phyloP scores from a whole-genome alignment of 2,113 vertebrate genomes.

The Dromaius novaehollandiae region DNA sequence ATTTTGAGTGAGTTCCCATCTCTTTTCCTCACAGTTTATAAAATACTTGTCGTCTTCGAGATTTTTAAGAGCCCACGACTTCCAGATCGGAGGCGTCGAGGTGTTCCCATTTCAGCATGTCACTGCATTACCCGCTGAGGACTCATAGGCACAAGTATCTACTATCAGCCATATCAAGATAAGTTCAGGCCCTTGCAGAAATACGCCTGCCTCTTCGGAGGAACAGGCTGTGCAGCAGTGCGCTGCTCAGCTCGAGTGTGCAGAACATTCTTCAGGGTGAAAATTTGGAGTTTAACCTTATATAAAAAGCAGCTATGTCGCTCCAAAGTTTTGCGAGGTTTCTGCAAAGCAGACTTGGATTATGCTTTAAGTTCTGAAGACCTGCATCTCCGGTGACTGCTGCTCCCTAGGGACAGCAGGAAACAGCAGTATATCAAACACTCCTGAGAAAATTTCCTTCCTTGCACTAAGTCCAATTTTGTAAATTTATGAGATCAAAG shows the following conservation, averaged over 20 bases:
- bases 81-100: no score
- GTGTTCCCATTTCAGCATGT: no score
- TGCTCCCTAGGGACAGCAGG: background rate
- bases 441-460: background rate
- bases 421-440: background rate
- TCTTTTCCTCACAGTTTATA: accelerated
- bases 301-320: accelerated
- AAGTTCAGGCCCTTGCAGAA: no score
- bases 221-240: no score
- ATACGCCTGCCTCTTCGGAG: no score
- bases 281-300: accelerated
- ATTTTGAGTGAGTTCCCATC: accelerated
- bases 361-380: background rate
- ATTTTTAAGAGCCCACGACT: no score
- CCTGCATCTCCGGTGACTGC: accelerated
- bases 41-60: no score
- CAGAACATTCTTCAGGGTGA: no score
- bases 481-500: background rate
- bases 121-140: accelerated
- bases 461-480: background rate
- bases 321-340: accelerated
- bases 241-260: background rate
- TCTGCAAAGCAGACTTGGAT: accelerated
- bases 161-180: no score
- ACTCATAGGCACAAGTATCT: accelerated